Base-by-base conservation (phyloP, 2,888 invertebrate species). In the Eucera pruinosa region DNA sequence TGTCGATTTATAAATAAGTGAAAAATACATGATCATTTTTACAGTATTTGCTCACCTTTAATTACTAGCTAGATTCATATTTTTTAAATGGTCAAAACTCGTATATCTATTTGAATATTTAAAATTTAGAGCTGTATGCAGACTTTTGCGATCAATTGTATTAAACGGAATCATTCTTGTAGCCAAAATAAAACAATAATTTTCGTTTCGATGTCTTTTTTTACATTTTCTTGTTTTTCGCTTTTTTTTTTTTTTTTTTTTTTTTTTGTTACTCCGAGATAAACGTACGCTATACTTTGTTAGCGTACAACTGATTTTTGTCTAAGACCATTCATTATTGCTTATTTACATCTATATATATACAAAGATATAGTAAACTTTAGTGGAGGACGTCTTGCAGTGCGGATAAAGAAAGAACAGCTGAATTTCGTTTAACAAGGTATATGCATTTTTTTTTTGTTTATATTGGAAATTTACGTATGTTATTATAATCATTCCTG, bases 331-430 rank as follows among this genome's bases (percentile, higher is more conserved):
- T 27, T 36, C 33, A 57, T 66, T 50, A 58, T 67, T 71, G 39
- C 20, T 67, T 67, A 66, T 58, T 48, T 50, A 71, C 50, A 50
- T 58, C 11, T 58, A 68, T 60, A 54, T 47, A 72, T 68, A 30
- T 72, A 67, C 58, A 60, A 30, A 30, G 23, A 41, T 45, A 30
- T n/a, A 65, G n/a, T 39, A 58, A 66, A 58, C 15, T 50, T 57
- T 43, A 64, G 1, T 58, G 25, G 25, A 54, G 30, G 20, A 23
- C 20, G 13, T 58, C 11, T 52, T 58, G 36, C 7, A 36, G 15
- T 58, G 50, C 15, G 13, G 43, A 50, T 33, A 52, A 43, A 71
- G 66, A 43, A 58, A 55, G 7, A 36, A 66, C 27, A 39, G n/a
- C 11, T 39, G 27, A 6, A 7, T 30, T 18, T 61, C n/a, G n/a